Percentiles rank a stretch among this genome's conserved stretches.
Evolutionary conservation across 2,113 vertebrate genomes (phyloP).

Genomic region (Riparia riparia): DNA sequence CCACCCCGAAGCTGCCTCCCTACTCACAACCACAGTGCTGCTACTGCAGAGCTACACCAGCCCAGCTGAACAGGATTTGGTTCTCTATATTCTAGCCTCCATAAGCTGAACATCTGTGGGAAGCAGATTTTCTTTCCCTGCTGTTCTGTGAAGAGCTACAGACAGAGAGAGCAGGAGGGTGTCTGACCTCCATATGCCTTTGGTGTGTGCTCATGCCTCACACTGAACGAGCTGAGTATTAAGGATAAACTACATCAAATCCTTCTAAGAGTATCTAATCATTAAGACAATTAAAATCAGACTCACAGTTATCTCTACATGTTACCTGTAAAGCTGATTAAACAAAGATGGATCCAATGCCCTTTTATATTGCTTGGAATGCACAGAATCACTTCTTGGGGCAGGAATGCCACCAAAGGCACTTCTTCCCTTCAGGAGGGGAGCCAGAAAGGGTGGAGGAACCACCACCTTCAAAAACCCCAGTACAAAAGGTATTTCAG

Average conservation of each 20-base stretch:
- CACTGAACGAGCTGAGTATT: neutral
- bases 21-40: neutral
- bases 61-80: neutral
- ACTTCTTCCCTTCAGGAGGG: neutral
- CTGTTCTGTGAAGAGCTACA: neutral
- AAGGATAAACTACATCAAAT: constrained; percentile 19
- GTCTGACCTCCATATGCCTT: neutral
- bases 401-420: neutral
- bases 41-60: neutral
- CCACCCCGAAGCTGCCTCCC: neutral
- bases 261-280: constrained; percentile 24
- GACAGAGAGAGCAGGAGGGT: neutral
- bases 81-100: neutral
- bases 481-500: neutral
- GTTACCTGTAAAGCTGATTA: constrained; percentile 38
- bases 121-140: constrained; percentile 35
- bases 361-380: neutral
- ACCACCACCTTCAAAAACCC: neutral
- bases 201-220: neutral
- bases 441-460: neutral
- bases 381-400: neutral
- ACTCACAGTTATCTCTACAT: neutral
- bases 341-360: neutral
- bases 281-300: constrained; percentile 49
- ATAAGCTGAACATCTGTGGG: neutral